phyloP scores from a whole-genome alignment of 2,797 vertebrate species.

The Sebastes alutus region DNA sequence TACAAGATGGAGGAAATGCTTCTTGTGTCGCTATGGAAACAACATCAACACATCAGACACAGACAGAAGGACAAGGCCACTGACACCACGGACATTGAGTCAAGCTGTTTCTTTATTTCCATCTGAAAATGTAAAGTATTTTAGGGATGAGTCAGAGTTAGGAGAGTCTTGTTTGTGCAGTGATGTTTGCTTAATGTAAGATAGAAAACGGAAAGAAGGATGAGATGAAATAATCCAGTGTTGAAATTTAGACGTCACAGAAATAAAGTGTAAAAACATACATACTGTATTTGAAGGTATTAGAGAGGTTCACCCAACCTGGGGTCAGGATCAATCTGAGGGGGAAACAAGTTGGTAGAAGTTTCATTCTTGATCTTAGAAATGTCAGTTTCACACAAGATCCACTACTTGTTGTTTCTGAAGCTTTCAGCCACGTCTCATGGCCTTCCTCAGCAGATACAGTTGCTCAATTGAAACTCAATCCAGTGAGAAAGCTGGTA shows the following conservation, averaged over 20 bases:
- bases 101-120: background rate
- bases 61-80: background rate
- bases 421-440: background rate
- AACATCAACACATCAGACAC: conserved; percentile 35
- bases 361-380: too few relatives aligned
- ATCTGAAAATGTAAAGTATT: conserved; percentile 1
- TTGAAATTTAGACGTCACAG: too few relatives aligned
- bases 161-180: background rate
- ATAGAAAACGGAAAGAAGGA: background rate
- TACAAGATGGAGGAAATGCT: conserved; percentile 10
- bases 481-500: background rate
- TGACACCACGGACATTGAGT: conserved; percentile 11
- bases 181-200: background rate
- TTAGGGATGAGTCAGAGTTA: background rate
- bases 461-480: background rate
- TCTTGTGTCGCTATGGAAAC: conserved; percentile 14
- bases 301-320: background rate
- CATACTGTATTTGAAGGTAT: background rate
- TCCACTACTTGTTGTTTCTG: background rate
- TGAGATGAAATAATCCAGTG: background rate
- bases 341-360: background rate
- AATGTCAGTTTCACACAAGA: accelerated
- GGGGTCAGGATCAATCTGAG: background rate
- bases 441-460: background rate
- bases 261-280: background rate